Evolutionary conservation across 1,140 invertebrate genomes (phyloP).

Genomic region (Lepidurus packardi): DNA sequence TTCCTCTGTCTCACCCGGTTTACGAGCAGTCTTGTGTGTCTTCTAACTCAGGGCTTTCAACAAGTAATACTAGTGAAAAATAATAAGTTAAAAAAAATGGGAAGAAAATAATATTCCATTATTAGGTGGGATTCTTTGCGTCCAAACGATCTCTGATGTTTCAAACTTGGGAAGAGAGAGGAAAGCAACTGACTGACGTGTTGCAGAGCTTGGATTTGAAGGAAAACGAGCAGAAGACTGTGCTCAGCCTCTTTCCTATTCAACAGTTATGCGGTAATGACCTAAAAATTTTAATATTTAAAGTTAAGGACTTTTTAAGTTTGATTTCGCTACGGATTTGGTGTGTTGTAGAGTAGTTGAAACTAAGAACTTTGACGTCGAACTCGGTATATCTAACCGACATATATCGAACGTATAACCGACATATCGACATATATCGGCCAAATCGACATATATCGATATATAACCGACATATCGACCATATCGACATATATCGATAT

Average conservation of each 20-base stretch:
- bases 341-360: too few species aligned
- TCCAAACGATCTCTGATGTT: background rate
- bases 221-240: background rate
- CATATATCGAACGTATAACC: too few species aligned
- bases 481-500: too few species aligned
- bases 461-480: too few species aligned
- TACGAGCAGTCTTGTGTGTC: constrained; percentile 6
- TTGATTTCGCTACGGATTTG: too few species aligned
- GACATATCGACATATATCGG: too few species aligned
- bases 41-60: background rate
- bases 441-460: too few species aligned
- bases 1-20: constrained; percentile 21
- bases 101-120: background rate
- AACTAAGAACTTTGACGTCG: too few species aligned
- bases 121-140: background rate
- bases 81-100: background rate
- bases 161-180: background rate
- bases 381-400: too few species aligned
- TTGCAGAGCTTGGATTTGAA: background rate
- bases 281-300: background rate
- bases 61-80: background rate
- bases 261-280: background rate
- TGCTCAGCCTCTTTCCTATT: background rate
- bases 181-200: background rate
- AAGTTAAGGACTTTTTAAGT: background rate